Base-by-base conservation (phyloP, 2,888 invertebrate genomes). In the Erebia ligea region DNA sequence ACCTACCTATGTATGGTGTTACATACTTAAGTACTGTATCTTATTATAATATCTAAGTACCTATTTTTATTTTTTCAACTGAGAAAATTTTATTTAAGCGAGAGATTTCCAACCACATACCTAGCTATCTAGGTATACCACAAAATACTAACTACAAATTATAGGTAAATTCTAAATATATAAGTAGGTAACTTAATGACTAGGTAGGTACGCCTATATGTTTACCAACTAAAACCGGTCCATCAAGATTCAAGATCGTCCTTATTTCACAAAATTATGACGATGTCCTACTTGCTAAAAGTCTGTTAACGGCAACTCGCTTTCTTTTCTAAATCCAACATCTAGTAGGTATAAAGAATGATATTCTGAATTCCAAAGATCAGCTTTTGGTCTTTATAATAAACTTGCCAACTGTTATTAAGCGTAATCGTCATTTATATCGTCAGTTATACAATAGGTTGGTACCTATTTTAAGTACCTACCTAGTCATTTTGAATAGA, bases 241-340 rank as follows among this genome's bases (percentile, higher is more conserved):
- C 21, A 25, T 40, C 48, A 45, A 45, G 19, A 54, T 72, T 40
- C 48, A 45, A 45, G 19, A 54, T 72, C 45, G 58, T 69, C 59
- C 40, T 70, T 59, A 61, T 67, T 72, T 70, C 59, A 56, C 25
- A 61, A 48, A 59, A 40, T 50, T 17, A 48, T 17, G 67, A 40
- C 17, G 54, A 58, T 68, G 67, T 59, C 64, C 65, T 70, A 67
- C 67, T 65, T 34, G 6, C 6, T 34, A 34, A 64, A 73, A 70
- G 54, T 54, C 21, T 50, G 21, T 62, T 61, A 56, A 63, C 56
- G 45, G 48, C 34, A 17, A 50, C 54, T 56, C 56, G 67, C 70
- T 73, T 73, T 70, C 72, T 70, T 70, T 73, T 73, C 58, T 63
- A 52, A 67, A 21, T 15, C 13, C 19, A 61, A 11, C 45, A 45